Evolutionary conservation across 2,888 invertebrate species (phyloP).

Genomic region (Sipha maydis): DNA sequence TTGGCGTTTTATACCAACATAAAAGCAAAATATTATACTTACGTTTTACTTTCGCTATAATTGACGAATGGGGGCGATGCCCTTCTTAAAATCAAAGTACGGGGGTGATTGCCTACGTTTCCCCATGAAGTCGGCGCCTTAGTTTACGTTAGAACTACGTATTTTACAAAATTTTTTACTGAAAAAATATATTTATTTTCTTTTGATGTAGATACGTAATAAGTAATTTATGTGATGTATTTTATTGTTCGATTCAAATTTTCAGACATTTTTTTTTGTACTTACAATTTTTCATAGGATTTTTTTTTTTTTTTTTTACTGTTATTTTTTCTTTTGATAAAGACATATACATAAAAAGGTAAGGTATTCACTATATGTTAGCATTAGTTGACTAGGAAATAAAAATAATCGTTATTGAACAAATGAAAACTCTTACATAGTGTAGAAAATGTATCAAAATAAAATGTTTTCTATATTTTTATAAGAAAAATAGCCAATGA

Average conservation of each 20-base stretch:
- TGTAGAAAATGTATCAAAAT: neutral
- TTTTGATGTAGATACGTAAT: neutral
- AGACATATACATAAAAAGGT: neutral
- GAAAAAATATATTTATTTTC: neutral
- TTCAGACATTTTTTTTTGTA: neutral
- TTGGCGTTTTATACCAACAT: no score
- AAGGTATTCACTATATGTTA: neutral
- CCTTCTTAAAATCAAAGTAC: no score
- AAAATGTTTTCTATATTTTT: neutral
- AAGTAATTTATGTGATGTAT: neutral
- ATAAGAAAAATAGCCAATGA: neutral
- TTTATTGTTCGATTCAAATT: constrained; percentile 6
- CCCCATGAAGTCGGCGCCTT: no score
- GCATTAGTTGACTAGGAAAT: neutral
- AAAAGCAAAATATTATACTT: no score
- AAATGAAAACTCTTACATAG: neutral
- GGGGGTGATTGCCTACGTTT: no score
- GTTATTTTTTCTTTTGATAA: neutral
- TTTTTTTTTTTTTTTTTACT: neutral
- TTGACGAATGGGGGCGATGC: no score
- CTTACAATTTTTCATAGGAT: neutral
- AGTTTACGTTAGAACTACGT: no score
- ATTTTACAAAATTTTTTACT: neutral
- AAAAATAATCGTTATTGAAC: neutral
- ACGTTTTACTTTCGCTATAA: no score